Base-by-base conservation (phyloP, 2,797 vertebrate genomes). In the Discoglossus pictus region DNA sequence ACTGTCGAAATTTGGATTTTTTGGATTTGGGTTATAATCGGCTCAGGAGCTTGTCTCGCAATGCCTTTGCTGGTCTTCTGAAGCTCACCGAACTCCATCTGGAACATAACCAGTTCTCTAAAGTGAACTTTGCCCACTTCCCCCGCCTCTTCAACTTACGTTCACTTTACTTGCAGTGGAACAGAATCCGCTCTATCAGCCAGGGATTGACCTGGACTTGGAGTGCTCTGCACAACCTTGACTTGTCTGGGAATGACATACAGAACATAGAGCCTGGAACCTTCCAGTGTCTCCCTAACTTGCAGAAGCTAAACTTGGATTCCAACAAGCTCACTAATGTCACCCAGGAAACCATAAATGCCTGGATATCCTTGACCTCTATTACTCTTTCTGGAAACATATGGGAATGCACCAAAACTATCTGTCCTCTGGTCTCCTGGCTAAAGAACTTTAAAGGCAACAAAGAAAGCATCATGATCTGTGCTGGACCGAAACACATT, bases 41-140 rank as follows among this genome's bases (percentile, higher is more conserved):
- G 59, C 91, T 99, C 59, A 85, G 96, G 53, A 98, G 94, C 76
- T 83, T 99, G 60, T 96, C 96, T 1, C 91, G 97, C 3, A 99
- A 97, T 0, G 94, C 94, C 31, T 98, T 99, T 7, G 95, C 94
- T 0, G 97, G 97, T 67, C 94, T 99, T 16, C 74, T 97, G n/a
- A 99, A 98, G 80, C 72, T 99, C 53, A 92, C 92, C 0, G 97
- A 99, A 83, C 92, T 99, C 54, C 97, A 99, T 68, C 68, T 99
- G 89, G 96, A 99, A 80, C 95, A 99, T 85, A 99, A 99, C 78
- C 96, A 99, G 83, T 97, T 99, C 78, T 97, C 97, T 21, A 98
- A 98, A 86, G 93, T 99, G 76, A 98, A 98, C 67, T 93, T 98
- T 59, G 93, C 93, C 60, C 96, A 98, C 81, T 99, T 99, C 63